Conservation (phyloP, 2,888 invertebrate species). For the Ferdinandea cuprea region DNA sequence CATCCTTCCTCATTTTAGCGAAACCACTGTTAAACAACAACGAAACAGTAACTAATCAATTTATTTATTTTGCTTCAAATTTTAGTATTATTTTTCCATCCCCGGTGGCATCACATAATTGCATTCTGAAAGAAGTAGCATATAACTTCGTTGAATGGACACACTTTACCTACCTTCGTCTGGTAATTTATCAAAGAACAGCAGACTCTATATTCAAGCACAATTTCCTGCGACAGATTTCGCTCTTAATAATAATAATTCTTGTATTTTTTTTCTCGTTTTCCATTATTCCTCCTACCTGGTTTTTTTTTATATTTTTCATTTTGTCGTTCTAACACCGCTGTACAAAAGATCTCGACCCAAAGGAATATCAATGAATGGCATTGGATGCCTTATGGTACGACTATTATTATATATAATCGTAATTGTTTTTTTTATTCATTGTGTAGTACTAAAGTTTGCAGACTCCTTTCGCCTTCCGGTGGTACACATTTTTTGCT, state of each 20-base stretch:
- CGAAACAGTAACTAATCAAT: too few relatives aligned
- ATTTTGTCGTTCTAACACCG: constrained; percentile 3
- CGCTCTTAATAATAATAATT: constrained; percentile 5
- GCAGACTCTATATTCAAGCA: background rate
- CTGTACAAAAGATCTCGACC: constrained; percentile 2
- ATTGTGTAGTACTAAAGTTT: background rate
- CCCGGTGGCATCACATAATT: too few relatives aligned
- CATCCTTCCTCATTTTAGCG: too few relatives aligned
- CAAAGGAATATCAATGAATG: constrained; percentile 20
- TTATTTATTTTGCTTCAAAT: too few relatives aligned
- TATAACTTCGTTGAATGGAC: background rate
- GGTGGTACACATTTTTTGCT: background rate
- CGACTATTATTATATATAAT: background rate
- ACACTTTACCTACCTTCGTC: background rate
- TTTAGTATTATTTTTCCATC: too few relatives aligned
- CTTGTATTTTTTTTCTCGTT: background rate
- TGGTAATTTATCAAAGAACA: background rate
- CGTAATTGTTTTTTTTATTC: background rate
- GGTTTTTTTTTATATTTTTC: background rate
- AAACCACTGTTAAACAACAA: too few relatives aligned
- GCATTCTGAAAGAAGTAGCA: too few relatives aligned
- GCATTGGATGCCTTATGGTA: background rate
- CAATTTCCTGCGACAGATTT: constrained; percentile 18
- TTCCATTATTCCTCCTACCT: background rate
- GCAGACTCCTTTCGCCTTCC: background rate